Evolutionary conservation across 2,888 invertebrate species (phyloP), one percentile per base, ranked within the genome.

Genomic region (Pyrrhosoma nymphula): DNA sequence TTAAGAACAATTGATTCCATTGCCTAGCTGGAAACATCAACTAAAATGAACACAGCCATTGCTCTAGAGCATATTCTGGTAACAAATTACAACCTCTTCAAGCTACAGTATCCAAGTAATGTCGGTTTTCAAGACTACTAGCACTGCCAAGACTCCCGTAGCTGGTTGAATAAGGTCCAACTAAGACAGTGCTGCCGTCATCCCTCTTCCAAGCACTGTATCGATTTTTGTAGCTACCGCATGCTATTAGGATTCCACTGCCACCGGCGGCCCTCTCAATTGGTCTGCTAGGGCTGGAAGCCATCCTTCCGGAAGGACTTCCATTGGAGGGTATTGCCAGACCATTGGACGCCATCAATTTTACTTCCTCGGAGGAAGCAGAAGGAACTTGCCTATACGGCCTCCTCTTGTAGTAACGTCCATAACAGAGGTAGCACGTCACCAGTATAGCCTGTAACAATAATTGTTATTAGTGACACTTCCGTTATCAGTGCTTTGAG

Each of bases 161-260:
- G 96, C 97, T 97, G 96, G 97, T 97, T 95, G 97, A 97, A 96
- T 97, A 97, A 1, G 97, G 98, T 97, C 97, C 97, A 96, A 97
- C 90, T 96, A 96, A 89, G 10, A 96, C 95, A 35, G 96, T 95
- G 96, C 97, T 96, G 97, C 98, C 97, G 96, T 96, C 96, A 95
- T 96, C 96, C 95, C 96, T 96, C 6, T 97, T 97, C 97, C 97
- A 97, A 18, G 97, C 97, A 47, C 96, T 96, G 95, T 96, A 96
- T 16, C 95, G 97, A 97, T 98, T 98, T 96, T 98, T 98, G 97
- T 98, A 98, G 97, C 98, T 98, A 97, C 98, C 98, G 97, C 98
- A 98, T 0, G 98, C 98, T 95, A 98, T 98, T 95, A 98, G 97
- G 95, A 98, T 98, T 97, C 98, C 98, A 98, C 98, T 98, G 95